Percentiles rank a stretch among this genome's conserved stretches.
Evolutionary conservation across 1,140 invertebrate species (phyloP).

Genomic region (Cardiocondyla obscurior): DNA sequence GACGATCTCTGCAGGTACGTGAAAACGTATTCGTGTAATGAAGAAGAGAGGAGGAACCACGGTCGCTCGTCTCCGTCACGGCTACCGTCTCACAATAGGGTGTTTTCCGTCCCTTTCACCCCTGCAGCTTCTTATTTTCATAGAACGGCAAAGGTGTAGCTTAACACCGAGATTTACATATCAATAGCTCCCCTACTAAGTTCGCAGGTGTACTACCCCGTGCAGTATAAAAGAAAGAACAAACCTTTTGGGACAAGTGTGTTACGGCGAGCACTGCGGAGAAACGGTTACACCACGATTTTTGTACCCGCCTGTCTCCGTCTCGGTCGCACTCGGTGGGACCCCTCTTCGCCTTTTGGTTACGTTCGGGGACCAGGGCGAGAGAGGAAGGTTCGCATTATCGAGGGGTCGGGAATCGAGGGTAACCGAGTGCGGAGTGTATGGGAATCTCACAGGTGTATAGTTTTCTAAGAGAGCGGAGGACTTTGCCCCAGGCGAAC

Average conservation of each 20-base stretch:
- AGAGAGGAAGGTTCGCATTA: conserved; percentile 67
- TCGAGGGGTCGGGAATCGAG: conserved; percentile 74
- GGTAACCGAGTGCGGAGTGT: conserved; percentile 70
- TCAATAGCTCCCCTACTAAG: conserved; percentile 79
- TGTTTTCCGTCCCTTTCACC: conserved; percentile 41
- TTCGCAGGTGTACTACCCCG: conserved; percentile 81
- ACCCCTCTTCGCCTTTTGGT: conserved; percentile 42
- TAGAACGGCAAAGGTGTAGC: conserved; percentile 78
- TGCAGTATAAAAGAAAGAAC: conserved; percentile 77
- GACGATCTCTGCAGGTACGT: background rate
- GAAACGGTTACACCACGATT: conserved; percentile 83
- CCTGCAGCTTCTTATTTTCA: conserved; percentile 74
- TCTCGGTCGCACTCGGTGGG: conserved; percentile 21
- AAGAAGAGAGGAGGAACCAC: conserved; percentile 23
- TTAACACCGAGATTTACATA: conserved; percentile 81
- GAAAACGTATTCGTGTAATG: background rate
- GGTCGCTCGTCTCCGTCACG: conserved; percentile 1
- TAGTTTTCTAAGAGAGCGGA: conserved; percentile 75
- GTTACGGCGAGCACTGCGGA: conserved; percentile 72
- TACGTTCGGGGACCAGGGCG: conserved; percentile 33
- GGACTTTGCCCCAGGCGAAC: conserved; percentile 57
- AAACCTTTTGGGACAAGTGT: conserved; percentile 80
- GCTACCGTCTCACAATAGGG: conserved; percentile 59
- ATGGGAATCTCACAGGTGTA: conserved; percentile 84
- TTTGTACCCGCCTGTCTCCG: conserved; percentile 69